A percentile compares a stretch with the other conserved stretches of the same genome.
phyloP scores from a whole-genome alignment of 2,113 vertebrate species.

The Ailuropoda melanoleuca region DNA sequence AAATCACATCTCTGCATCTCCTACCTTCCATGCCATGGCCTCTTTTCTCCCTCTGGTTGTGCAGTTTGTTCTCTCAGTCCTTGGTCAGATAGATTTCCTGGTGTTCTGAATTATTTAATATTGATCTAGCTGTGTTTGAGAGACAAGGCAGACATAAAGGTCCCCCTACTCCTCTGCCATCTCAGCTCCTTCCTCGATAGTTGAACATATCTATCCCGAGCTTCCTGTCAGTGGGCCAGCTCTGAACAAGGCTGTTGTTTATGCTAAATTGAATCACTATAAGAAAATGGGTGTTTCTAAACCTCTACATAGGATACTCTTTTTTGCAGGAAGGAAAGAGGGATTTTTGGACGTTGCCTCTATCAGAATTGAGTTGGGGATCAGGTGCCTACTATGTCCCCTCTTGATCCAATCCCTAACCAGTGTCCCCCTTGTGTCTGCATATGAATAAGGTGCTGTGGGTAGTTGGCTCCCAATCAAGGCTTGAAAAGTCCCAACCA shows the following conservation, averaged over 20 bases:
- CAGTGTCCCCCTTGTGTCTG: not conserved
- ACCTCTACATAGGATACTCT: not conserved
- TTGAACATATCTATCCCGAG: not conserved
- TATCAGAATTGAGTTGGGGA: not conserved
- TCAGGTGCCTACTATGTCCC: not conserved
- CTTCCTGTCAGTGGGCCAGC: not conserved
- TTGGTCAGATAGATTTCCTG: not conserved
- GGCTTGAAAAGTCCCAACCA: not conserved
- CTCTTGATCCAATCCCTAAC: not conserved
- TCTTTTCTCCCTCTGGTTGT: not conserved
- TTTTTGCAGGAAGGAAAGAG: not conserved
- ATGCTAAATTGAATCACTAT: not conserved
- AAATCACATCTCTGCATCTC: not conserved
- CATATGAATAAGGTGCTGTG: not conserved
- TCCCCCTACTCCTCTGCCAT: not conserved
- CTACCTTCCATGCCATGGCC: not conserved
- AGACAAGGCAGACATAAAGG: not conserved
- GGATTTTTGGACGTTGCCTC: not conserved
- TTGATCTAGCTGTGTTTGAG: not conserved
- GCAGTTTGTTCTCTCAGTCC: not conserved
- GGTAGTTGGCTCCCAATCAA: not conserved
- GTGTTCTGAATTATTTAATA: not conserved
- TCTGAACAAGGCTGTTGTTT: not conserved
- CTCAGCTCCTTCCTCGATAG: not conserved
- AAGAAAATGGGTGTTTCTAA: not conserved